These are phyloP conservation scores for Unio delphinus DNA, from an alignment of 2,888 invertebrate genomes.

Conservation along the genomic window DNA sequence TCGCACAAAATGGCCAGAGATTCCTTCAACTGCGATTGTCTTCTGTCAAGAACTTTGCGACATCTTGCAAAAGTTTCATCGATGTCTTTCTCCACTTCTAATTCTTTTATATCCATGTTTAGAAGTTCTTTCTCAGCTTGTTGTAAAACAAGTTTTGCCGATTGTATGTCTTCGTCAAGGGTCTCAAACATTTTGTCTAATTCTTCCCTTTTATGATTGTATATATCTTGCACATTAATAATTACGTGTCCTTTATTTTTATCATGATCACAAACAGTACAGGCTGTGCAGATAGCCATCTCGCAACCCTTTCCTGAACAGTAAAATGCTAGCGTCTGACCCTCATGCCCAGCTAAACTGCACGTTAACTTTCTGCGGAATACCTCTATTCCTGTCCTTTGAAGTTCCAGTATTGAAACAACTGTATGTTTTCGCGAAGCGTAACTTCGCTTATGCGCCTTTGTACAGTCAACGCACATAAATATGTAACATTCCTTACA, in stretches of 20 bases:
- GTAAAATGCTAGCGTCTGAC: slow-evolving; percentile 40
- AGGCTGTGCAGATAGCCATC: slow-evolving; percentile 38
- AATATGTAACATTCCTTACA: slow-evolving; percentile 48
- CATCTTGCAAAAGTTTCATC: slow-evolving; percentile 35
- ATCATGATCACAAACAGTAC: slow-evolving; percentile 45
- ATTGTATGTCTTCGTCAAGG: slow-evolving; percentile 31
- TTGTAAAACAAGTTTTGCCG: slow-evolving; percentile 32
- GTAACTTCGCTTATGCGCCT: slow-evolving; percentile 37
- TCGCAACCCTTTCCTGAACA: slow-evolving; percentile 43
- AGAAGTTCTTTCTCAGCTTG: slow-evolving; percentile 42
- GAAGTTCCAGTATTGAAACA: slow-evolving; percentile 33
- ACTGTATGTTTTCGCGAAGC: slow-evolving; percentile 39
- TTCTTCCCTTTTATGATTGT: slow-evolving; percentile 32
- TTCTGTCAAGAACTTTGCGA: slow-evolving; percentile 22
- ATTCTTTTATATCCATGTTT: slow-evolving; percentile 44
- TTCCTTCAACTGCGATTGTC: slow-evolving; percentile 31
- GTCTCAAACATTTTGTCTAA: slow-evolving; percentile 28
- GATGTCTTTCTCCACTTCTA: slow-evolving; percentile 45
- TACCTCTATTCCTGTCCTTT: slow-evolving; percentile 37
- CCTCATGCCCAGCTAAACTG: slow-evolving; percentile 37
- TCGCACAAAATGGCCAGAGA: slow-evolving; percentile 29
- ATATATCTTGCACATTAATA: slow-evolving; percentile 38
- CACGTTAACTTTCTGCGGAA: slow-evolving; percentile 39
- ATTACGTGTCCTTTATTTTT: slow-evolving; percentile 37
- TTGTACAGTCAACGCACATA: slow-evolving; percentile 43